Evolutionary conservation across 2,888 invertebrate genomes (phyloP), one percentile per base, ranked within the genome.

Genomic region (Pemphredon lugubris): DNA sequence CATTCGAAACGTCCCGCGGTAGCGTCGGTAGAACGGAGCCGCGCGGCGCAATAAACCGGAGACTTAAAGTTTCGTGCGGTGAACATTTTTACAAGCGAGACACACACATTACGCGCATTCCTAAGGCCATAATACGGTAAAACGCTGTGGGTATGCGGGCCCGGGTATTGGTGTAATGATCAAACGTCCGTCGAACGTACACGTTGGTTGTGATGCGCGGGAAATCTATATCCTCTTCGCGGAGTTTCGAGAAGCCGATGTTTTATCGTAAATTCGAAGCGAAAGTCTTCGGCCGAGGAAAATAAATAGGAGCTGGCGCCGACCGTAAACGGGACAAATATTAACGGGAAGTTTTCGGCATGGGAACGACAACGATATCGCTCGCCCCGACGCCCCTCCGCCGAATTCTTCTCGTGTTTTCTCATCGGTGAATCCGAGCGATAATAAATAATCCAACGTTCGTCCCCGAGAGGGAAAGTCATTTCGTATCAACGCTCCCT

Each of bases 401-500:
- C 7, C 13, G 37, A 32, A 64, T 45, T 58, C 20, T 48, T 9
- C 45, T 48, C 39, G 11, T 39, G 16, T 47, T 37, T 44, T n/a
- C n/a, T n/a, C n/a, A n/a, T n/a, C n/a, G n/a, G n/a, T n/a, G n/a
- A n/a, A n/a, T 50, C 18, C 26, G 26, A 26, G 26, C 3, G 7
- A 26, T 26, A 26, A 26, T 26, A 26, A 26, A 26, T 3, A 26
- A 26, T 5, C 26, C 7, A 7, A 26, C 26, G 26, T 26, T 26
- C 26, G 26, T 3, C 23, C 44, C 37, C 60, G 21, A 32, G 32
- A 11, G 60, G 59, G 51, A 73, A 73, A 44, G 67, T 50, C 70
- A 39, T 44, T 32, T 65, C 73, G 64, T 72, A 75, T 81, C 76
- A 73, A 39, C 51, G 32, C 39, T n/a, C 57, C 50, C 78, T 80